phyloP scores from a whole-genome alignment of 1,140 invertebrate genomes.

The Caenorhabditis inopinata region DNA sequence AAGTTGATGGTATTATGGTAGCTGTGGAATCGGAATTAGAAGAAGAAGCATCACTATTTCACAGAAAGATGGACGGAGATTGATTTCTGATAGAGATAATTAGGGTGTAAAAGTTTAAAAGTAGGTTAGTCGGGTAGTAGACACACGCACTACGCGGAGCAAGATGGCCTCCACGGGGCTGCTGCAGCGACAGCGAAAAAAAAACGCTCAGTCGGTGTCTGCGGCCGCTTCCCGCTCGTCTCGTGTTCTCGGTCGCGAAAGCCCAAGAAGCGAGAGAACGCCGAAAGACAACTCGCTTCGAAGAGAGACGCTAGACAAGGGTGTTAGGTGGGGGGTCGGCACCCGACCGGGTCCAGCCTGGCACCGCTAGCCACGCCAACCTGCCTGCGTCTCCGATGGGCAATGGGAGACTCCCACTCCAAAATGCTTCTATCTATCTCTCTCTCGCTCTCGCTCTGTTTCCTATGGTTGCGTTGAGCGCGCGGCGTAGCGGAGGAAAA shows the following conservation, averaged over 20 bases:
- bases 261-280: slow-evolving; percentile 19
- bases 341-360: slow-evolving; percentile 24
- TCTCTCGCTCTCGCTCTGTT: not conserved
- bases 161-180: slow-evolving; percentile 32
- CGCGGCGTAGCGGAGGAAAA: not conserved
- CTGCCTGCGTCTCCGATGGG: slow-evolving; percentile 5
- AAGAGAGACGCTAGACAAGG: not conserved
- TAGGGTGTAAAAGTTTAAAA: slow-evolving; percentile 4
- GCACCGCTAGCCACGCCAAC: slow-evolving; percentile 28
- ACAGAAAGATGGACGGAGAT: too few relatives aligned
- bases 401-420: too few relatives aligned
- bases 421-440: too few relatives aligned
- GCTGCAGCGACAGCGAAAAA: slow-evolving; percentile 22
- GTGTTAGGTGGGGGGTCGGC: slow-evolving; percentile 32
- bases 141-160: slow-evolving; percentile 20
- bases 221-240: not conserved
- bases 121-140: slow-evolving; percentile 27
- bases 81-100: too few relatives aligned
- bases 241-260: not conserved
- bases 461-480: not conserved
- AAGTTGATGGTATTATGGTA: too few relatives aligned
- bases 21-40: too few relatives aligned
- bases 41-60: too few relatives aligned
- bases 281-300: not conserved
- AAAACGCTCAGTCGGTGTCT: slow-evolving; percentile 28